Evolutionary conservation across 2,113 vertebrate genomes (phyloP).

Genomic region (Petrocephalus zakoni): DNA sequence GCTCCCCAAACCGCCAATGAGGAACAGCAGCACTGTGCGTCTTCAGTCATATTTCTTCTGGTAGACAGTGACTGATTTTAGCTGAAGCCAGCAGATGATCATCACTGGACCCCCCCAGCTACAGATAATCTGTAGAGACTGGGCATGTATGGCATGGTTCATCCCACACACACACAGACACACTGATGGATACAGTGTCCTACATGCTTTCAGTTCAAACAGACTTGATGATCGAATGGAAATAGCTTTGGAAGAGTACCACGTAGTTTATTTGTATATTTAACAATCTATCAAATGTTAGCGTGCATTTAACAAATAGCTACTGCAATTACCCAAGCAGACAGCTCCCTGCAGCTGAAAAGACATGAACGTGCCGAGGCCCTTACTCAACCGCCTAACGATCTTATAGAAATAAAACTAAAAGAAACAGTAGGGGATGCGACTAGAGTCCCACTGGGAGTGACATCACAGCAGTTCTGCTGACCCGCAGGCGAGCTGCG

Average conservation of each 20-base stretch:
- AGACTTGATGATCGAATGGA: not conserved
- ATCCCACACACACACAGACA: not conserved
- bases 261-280: not conserved
- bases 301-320: not conserved
- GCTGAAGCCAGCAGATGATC: not conserved
- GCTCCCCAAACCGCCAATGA: not conserved
- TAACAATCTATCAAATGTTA: not conserved
- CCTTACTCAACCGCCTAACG: not conserved
- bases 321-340: not conserved
- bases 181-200: not conserved
- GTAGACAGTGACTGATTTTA: not conserved
- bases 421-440: not conserved
- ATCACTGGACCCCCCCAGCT: not conserved
- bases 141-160: not conserved
- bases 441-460: not conserved
- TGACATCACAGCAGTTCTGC: constrained; percentile 8
- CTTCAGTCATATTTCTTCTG: not conserved
- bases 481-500: not conserved
- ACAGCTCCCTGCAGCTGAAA: not conserved
- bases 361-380: not conserved
- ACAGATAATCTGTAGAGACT: not conserved
- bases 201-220: not conserved
- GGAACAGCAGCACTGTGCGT: not conserved
- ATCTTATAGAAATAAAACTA: not conserved
- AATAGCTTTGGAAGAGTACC: not conserved